These are phyloP conservation scores for Hippocampus barbouri DNA, from an alignment of 2,113 vertebrate genomes.

Conservation along the genomic window DNA sequence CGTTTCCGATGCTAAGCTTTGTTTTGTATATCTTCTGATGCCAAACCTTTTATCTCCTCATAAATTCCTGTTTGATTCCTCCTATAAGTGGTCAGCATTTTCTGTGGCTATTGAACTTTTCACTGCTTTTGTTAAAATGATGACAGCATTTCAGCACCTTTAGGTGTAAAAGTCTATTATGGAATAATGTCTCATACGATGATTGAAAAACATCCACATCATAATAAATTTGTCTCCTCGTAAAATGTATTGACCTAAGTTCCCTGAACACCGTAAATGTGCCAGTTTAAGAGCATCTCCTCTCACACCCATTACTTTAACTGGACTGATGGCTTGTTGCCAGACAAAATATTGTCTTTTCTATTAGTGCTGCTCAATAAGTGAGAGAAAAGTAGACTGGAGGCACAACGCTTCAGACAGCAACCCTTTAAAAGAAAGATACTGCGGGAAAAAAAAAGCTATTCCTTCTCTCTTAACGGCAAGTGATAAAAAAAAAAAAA, in stretches of 20 bases:
- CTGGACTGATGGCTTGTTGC: not conserved
- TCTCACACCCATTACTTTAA: not conserved
- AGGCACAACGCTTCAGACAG: not conserved
- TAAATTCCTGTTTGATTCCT: not conserved
- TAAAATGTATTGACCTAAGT: not conserved
- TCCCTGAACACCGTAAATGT: not conserved
- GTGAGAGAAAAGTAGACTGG: not conserved
- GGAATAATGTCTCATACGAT: not conserved
- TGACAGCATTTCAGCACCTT: not conserved
- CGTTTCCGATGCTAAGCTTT: no score
- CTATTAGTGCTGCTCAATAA: constrained; percentile 2
- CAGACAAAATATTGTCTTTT: constrained; percentile 5
- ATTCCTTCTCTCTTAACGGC: no score
- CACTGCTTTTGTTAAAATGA: not conserved
- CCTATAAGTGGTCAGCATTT: not conserved
- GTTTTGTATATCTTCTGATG: no score
- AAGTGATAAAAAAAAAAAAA: not conserved
- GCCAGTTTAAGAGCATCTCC: not conserved
- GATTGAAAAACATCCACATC: not conserved
- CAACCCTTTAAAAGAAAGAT: not conserved
- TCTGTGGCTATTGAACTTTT: not conserved
- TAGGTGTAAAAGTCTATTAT: not conserved
- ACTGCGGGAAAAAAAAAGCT: not conserved
- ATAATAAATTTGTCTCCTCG: not conserved
- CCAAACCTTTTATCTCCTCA: no score